phyloP scores from a whole-genome alignment of 1,140 invertebrate species.

The Sinella curviseta region DNA sequence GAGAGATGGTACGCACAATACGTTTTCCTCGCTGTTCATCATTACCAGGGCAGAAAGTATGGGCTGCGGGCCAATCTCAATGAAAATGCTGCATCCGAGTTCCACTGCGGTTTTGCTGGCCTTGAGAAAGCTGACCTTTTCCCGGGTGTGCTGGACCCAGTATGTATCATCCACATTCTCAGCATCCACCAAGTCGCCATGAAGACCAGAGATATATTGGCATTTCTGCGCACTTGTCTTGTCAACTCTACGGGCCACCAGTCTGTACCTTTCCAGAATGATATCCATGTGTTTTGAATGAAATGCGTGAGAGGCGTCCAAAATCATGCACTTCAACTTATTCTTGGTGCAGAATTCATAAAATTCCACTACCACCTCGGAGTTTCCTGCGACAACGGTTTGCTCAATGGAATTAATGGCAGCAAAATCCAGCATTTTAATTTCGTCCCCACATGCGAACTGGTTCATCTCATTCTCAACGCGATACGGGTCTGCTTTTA shows the following conservation, averaged over 20 bases:
- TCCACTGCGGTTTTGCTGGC: neutral
- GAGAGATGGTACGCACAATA: slow-evolving; percentile 28
- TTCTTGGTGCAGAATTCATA: neutral
- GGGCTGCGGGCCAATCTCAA: slow-evolving; percentile 3
- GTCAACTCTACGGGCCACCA: neutral
- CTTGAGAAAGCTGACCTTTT: neutral
- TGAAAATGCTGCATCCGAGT: neutral
- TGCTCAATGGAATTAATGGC: neutral
- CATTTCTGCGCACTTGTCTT: neutral
- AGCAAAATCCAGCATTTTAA: neutral
- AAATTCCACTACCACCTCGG: neutral
- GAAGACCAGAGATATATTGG: neutral
- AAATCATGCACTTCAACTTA: neutral
- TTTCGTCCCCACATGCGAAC: neutral
- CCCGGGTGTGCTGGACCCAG: neutral
- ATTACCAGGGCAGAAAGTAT: neutral
- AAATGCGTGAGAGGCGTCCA: neutral
- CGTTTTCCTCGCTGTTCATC: neutral
- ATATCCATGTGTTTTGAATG: slow-evolving; percentile 1
- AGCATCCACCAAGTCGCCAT: neutral
- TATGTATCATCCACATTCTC: neutral
- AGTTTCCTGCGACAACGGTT: neutral
- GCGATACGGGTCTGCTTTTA: neutral
- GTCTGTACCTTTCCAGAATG: neutral
- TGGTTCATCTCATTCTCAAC: neutral